These are phyloP conservation scores for Hirundo rustica DNA, from an alignment of 2,797 vertebrate genomes.

Conservation along the genomic window DNA sequence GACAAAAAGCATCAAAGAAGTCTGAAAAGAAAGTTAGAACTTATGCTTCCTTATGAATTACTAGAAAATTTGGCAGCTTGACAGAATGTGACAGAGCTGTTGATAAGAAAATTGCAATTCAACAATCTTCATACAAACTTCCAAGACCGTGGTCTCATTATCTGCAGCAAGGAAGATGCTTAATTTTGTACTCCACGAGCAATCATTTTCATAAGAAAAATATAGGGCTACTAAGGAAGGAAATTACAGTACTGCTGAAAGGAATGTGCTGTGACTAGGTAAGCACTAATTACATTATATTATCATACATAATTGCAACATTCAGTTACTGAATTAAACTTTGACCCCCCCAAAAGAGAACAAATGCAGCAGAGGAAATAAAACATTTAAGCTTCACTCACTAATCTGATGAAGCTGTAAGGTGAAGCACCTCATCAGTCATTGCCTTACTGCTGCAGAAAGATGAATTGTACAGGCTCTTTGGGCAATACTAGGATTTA, in stretches of 20 bases:
- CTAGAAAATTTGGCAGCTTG: neutral
- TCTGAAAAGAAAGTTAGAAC: neutral
- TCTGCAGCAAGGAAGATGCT: neutral
- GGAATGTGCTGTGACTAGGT: neutral
- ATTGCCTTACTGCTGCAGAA: neutral
- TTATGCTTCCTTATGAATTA: neutral
- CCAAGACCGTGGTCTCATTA: neutral
- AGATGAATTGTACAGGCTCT: neutral
- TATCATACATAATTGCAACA: neutral
- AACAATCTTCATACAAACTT: neutral
- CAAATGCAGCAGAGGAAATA: neutral
- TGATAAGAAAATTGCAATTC: neutral
- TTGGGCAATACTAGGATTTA: neutral
- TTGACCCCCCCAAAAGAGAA: neutral
- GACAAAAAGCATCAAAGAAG: neutral
- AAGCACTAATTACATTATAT: neutral
- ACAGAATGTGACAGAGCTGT: neutral
- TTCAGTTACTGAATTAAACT: neutral
- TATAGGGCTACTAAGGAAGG: neutral
- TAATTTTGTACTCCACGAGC: neutral
- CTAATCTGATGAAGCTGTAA: neutral
- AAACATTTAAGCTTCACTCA: neutral
- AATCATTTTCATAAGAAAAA: slow-evolving; percentile 9
- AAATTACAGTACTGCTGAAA: slow-evolving; percentile 15
- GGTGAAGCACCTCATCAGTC: neutral